Evolutionary conservation across 2,888 invertebrate genomes (phyloP).

Genomic region (Melipona bicolor): DNA sequence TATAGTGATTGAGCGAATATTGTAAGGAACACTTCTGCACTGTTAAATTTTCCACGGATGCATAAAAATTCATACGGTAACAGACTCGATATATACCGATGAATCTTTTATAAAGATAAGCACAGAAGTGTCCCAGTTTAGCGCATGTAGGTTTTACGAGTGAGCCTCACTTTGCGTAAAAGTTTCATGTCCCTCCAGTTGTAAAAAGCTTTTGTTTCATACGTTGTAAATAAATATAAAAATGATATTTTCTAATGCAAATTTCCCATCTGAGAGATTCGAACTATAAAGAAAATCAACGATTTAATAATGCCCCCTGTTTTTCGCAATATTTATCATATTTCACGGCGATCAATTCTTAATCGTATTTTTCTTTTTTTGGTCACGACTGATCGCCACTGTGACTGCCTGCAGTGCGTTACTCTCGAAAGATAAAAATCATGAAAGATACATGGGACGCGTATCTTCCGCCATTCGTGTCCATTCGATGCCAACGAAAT

Average conservation of each 20-base stretch:
- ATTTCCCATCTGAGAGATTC: background rate
- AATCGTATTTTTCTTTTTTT: slow-evolving; percentile 1
- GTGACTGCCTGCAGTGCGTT: slow-evolving; percentile 11
- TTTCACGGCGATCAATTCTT: slow-evolving; percentile 12
- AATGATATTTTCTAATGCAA: no score
- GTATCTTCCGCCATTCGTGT: slow-evolving; percentile 40
- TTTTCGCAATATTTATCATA: background rate
- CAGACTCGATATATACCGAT: background rate
- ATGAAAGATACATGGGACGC: slow-evolving; percentile 42
- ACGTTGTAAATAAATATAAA: no score
- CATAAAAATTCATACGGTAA: background rate
- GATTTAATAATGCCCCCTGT: background rate
- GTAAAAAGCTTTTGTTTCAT: background rate
- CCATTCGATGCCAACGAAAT: slow-evolving; percentile 32
- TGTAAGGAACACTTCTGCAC: background rate
- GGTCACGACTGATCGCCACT: slow-evolving; percentile 2
- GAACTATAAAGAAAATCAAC: background rate
- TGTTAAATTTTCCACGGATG: background rate
- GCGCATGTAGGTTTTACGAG: background rate
- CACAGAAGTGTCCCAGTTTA: background rate
- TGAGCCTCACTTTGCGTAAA: background rate
- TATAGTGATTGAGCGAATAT: no score
- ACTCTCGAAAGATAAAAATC: slow-evolving; percentile 47
- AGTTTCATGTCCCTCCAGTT: background rate
- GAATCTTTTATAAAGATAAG: background rate